phyloP scores from a whole-genome alignment of 2,888 invertebrate species.

The Eristalis pertinax region DNA sequence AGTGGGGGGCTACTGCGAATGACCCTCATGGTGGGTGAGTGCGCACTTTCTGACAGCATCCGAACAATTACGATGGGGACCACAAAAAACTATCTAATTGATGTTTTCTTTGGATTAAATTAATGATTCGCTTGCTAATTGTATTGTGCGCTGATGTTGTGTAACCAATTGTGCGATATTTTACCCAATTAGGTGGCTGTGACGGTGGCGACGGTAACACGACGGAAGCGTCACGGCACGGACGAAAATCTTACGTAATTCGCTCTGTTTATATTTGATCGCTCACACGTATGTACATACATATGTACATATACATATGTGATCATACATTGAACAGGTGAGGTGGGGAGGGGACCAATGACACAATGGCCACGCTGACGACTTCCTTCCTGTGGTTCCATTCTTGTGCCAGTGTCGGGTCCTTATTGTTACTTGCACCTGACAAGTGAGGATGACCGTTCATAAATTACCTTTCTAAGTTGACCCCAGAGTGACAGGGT shows the following conservation, averaged over 20 bases:
- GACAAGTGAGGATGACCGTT: constrained; percentile 42
- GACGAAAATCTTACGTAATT: constrained; percentile 27
- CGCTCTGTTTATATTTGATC: constrained; percentile 13
- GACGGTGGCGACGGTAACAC: background rate
- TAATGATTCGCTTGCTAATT: constrained; percentile 59
- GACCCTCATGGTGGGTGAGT: constrained; percentile 41
- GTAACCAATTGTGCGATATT: constrained; percentile 44
- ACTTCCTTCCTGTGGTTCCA: constrained; percentile 61
- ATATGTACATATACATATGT: background rate
- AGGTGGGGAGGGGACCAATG: background rate
- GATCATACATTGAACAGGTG: constrained; percentile 14
- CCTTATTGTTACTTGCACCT: constrained; percentile 51
- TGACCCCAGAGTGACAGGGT: constrained; percentile 47
- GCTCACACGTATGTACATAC: background rate
- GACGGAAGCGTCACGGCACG: background rate
- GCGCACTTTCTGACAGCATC: constrained; percentile 58
- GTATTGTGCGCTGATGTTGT: constrained; percentile 46
- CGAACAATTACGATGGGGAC: background rate
- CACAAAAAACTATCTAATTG: constrained; percentile 49
- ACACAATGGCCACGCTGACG: constrained; percentile 3
- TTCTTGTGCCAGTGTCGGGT: background rate
- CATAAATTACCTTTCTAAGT: constrained; percentile 57
- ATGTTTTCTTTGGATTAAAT: constrained; percentile 64
- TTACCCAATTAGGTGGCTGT: constrained; percentile 41
- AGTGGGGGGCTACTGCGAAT: constrained; percentile 16